A percentile compares a stretch with the other conserved stretches of the same genome.
Evolutionary conservation across 1,140 invertebrate species (phyloP).

Genomic region (Drosophila oshimai): DNA sequence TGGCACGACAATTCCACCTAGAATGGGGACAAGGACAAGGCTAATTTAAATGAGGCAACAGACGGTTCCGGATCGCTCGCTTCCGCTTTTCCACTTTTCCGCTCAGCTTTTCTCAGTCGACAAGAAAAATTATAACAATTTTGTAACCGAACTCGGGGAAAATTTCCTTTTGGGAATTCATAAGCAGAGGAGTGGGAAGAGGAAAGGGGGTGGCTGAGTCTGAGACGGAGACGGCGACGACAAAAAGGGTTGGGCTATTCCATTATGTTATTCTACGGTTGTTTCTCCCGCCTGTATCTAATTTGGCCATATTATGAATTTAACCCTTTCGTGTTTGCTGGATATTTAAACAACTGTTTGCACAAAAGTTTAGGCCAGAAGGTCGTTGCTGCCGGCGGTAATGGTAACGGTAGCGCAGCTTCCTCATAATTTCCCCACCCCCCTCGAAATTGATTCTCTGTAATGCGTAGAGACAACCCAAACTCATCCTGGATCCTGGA

Average conservation of each 20-base stretch:
- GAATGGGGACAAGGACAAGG: conserved; percentile 16
- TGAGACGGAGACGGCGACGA: background rate
- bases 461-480: conserved; percentile 56
- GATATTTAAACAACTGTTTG: conserved; percentile 81
- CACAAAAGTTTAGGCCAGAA: conserved; percentile 77
- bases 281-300: conserved; percentile 61
- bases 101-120: conserved; percentile 19
- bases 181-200: conserved; percentile 40
- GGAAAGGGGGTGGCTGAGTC: background rate
- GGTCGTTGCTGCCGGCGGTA: conserved; percentile 47
- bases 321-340: conserved; percentile 79
- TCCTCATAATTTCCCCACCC: conserved; percentile 61
- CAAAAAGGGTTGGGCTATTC: conserved; percentile 42
- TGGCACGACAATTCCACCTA: conserved; percentile 26
- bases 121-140: conserved; percentile 76
- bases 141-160: conserved; percentile 60
- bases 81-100: background rate
- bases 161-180: conserved; percentile 76
- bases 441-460: conserved; percentile 61
- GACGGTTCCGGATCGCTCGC: background rate
- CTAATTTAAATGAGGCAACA: conserved; percentile 46
- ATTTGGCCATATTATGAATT: conserved; percentile 80
- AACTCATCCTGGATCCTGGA: background rate
- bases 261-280: conserved; percentile 73
- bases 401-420: conserved; percentile 7